Percentiles rank a stretch among this genome's conserved stretches.
These are phyloP conservation scores for Rhizomys pruinosus DNA, from an alignment of 2,113 vertebrate genomes.

Conservation along the genomic window DNA sequence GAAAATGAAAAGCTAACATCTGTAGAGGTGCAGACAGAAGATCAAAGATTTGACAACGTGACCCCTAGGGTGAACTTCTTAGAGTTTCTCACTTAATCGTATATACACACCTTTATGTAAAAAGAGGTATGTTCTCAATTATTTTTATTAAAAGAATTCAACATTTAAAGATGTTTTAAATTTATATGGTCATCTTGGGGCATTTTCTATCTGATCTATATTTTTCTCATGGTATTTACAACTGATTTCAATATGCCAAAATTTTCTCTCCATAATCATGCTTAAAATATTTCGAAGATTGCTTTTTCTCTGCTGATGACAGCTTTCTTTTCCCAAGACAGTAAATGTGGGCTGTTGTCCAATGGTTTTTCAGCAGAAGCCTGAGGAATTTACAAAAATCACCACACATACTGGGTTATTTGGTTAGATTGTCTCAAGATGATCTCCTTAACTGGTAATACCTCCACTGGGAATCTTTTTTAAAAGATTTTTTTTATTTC, in stretches of 20 bases:
- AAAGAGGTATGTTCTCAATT: background rate
- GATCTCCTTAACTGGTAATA: background rate
- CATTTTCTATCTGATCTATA: background rate
- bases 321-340: background rate
- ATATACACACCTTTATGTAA: background rate
- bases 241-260: background rate
- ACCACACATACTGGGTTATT: background rate
- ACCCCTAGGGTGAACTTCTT: no score
- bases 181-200: background rate
- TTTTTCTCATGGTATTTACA: background rate
- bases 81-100: background rate
- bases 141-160: background rate
- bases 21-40: no score
- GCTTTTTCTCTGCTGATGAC: background rate
- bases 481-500: no score
- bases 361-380: background rate
- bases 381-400: background rate
- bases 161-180: constrained; percentile 6
- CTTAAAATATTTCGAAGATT: background rate
- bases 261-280: background rate
- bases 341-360: background rate
- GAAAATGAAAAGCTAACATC: no score
- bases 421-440: background rate
- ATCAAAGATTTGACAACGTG: no score
- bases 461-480: background rate